Evolutionary conservation across 2,888 invertebrate genomes (phyloP).

Genomic region (Lasioglossum marginatum): DNA sequence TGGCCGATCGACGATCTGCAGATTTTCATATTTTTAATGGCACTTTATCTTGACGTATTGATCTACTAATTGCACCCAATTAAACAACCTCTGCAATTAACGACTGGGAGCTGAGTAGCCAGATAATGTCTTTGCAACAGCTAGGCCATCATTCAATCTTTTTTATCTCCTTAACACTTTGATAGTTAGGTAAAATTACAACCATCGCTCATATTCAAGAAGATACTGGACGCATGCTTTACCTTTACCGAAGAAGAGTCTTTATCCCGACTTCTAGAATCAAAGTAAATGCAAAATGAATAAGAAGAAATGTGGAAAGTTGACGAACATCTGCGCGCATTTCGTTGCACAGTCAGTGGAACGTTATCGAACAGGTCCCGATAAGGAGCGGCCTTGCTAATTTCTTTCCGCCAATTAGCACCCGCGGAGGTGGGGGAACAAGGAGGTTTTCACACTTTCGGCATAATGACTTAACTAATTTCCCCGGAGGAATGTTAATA

Average conservation of each 20-base stretch:
- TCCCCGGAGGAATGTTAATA: conserved; percentile 20
- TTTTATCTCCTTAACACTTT: too few species aligned
- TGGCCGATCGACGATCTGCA: neutral
- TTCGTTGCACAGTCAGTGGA: neutral
- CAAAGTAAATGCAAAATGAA: neutral
- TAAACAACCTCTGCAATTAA: too few species aligned
- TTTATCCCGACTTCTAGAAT: neutral
- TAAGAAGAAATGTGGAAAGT: neutral
- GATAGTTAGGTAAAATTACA: too few species aligned
- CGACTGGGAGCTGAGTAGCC: too few species aligned
- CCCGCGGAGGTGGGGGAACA: neutral
- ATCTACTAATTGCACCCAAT: too few species aligned
- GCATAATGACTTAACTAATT: neutral
- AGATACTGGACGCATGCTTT: neutral
- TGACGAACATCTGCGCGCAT: neutral
- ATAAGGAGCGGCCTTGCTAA: neutral
- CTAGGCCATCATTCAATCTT: too few species aligned
- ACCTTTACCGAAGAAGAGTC: neutral
- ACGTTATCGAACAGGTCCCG: neutral
- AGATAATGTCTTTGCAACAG: too few species aligned
- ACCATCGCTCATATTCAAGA: neutral
- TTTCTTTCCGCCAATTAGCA: neutral
- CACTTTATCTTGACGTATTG: too few species aligned
- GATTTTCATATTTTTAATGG: neutral
- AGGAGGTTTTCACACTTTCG: neutral